Evolutionary conservation across 2,113 vertebrate genomes (phyloP).

Genomic region (Maccullochella peelii): DNA sequence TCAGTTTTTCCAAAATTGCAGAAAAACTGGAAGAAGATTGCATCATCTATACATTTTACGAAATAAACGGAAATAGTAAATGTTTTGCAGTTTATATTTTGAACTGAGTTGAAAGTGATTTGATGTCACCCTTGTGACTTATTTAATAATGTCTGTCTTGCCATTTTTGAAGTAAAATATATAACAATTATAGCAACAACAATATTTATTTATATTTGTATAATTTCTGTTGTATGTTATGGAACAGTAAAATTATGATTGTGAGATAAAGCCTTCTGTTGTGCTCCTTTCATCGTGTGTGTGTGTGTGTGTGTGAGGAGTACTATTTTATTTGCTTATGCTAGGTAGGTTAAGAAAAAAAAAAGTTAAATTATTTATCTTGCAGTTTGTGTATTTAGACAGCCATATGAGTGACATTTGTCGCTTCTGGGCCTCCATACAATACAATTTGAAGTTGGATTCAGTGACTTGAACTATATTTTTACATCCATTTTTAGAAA

Average conservation of each 20-base stretch:
- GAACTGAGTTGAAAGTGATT: conserved; percentile 47
- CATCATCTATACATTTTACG: neutral
- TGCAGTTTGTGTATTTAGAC: neutral
- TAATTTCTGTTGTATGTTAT: conserved; percentile 80
- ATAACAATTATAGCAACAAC: conserved; percentile 61
- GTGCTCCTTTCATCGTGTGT: neutral
- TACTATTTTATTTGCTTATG: too few relatives aligned
- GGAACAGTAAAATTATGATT: conserved; percentile 78
- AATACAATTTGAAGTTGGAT: neutral
- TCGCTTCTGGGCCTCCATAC: too few relatives aligned
- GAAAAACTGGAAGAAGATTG: neutral
- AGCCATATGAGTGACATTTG: too few relatives aligned
- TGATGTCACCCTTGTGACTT: conserved; percentile 49
- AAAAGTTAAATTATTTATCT: neutral
- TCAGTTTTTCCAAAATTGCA: conserved; percentile 22
- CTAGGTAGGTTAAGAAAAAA: too few relatives aligned
- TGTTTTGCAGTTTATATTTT: conserved; percentile 16
- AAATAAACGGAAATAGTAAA: neutral
- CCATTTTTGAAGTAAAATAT: conserved; percentile 66
- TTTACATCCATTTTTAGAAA: neutral
- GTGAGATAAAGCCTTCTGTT: conserved; percentile 60
- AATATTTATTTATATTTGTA: conserved; percentile 81
- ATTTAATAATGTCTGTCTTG: conserved; percentile 68
- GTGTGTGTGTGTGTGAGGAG: neutral
- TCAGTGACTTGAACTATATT: neutral